A percentile compares a stretch with the other conserved stretches of the same genome.
These are phyloP conservation scores for Choristoneura fumiferana DNA, from an alignment of 1,140 invertebrate genomes.

Conservation along the genomic window DNA sequence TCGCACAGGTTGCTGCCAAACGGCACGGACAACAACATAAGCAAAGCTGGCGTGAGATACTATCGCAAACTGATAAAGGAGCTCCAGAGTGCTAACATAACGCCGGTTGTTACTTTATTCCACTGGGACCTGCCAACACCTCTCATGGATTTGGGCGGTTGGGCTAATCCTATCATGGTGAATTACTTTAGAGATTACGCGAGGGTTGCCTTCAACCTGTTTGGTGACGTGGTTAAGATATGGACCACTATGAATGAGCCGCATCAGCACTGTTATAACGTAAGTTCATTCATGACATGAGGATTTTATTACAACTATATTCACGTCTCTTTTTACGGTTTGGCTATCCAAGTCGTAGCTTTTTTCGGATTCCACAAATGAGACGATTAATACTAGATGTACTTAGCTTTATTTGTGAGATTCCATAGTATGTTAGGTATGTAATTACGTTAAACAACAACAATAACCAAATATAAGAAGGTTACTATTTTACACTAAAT, in stretches of 20 bases:
- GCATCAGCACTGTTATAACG: constrained; percentile 60
- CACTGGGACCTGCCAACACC: constrained; percentile 80
- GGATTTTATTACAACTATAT: too few relatives aligned
- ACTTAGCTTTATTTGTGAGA: too few relatives aligned
- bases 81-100: constrained; percentile 76
- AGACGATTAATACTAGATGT: too few relatives aligned
- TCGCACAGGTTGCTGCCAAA: constrained; percentile 77
- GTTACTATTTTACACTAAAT: too few relatives aligned
- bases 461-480: too few relatives aligned
- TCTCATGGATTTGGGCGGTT: constrained; percentile 81
- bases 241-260: constrained; percentile 80
- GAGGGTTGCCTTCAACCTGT: constrained; percentile 78
- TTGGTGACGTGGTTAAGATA: constrained; percentile 80
- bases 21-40: constrained; percentile 78
- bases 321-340: too few relatives aligned
- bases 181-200: constrained; percentile 83
- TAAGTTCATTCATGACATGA: constrained; percentile 48
- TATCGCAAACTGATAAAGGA: constrained; percentile 82
- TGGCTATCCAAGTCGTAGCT: too few relatives aligned
- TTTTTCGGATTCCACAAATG: too few relatives aligned
- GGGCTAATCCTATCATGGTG: constrained; percentile 79
- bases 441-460: too few relatives aligned
- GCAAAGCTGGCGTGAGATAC: constrained; percentile 79
- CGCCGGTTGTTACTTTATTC: constrained; percentile 79
- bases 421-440: too few relatives aligned